Evolutionary conservation across 1,140 invertebrate genomes (phyloP).

Genomic region (fruit fly (Drosophila melanogaster)): DNA sequence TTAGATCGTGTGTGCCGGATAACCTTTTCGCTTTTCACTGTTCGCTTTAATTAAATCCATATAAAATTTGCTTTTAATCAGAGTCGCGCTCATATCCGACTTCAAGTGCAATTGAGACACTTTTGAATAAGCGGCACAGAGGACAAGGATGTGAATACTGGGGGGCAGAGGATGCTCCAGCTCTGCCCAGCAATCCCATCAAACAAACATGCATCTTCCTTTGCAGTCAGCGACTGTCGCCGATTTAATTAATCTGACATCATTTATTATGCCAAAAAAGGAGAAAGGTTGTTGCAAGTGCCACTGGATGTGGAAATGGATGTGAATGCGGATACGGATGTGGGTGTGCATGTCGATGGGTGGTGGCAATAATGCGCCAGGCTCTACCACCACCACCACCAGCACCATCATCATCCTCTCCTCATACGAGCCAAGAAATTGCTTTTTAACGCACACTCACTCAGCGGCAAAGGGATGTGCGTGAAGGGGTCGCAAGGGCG

Average conservation of each 20-base stretch:
- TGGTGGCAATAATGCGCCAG: slow-evolving; percentile 21
- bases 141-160: slow-evolving; percentile 2
- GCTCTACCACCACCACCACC: slow-evolving; percentile 1
- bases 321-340: background rate
- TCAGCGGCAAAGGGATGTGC: background rate
- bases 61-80: slow-evolving; percentile 39
- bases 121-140: slow-evolving; percentile 3
- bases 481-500: background rate
- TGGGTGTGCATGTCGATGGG: background rate
- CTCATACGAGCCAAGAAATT: slow-evolving; percentile 60
- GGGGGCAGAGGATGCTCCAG: background rate
- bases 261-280: slow-evolving; percentile 76
- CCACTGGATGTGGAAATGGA: background rate
- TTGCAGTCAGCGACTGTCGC: slow-evolving; percentile 47
- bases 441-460: slow-evolving; percentile 70
- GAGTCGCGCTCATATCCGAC: slow-evolving; percentile 51
- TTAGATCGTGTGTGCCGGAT: slow-evolving; percentile 35
- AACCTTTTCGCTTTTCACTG: slow-evolving; percentile 24
- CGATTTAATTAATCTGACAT: slow-evolving; percentile 82
- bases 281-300: slow-evolving; percentile 26
- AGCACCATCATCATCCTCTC: background rate
- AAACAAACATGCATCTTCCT: slow-evolving; percentile 48
- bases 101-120: slow-evolving; percentile 51
- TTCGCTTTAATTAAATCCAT: slow-evolving; percentile 43
- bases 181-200: slow-evolving; percentile 12